phyloP scores from a whole-genome alignment of 2,113 vertebrate species.

The Toxotes jaculatrix region DNA sequence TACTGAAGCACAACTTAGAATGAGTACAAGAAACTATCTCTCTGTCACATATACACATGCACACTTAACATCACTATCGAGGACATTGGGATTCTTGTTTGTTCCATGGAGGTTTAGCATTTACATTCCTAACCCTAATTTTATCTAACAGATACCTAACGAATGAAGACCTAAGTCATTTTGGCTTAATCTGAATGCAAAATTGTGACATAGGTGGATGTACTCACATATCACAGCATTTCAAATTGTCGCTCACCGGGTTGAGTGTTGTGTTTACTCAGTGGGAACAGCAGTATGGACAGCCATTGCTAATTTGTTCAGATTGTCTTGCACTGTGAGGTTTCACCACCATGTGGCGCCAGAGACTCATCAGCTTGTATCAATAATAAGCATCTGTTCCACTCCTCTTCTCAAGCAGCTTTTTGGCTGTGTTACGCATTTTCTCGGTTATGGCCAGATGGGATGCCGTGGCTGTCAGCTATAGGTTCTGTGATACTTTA shows the following conservation, averaged over 20 bases:
- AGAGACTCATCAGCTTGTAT: constrained; percentile 14
- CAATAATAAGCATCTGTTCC: constrained; percentile 12
- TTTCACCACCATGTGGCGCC: constrained; percentile 42
- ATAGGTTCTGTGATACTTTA: constrained; percentile 5
- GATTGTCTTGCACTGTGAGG: constrained; percentile 34
- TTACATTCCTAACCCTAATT: background rate
- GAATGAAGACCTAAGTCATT: background rate
- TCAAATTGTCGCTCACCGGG: background rate
- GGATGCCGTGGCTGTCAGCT: background rate
- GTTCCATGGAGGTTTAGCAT: background rate
- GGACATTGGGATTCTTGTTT: background rate
- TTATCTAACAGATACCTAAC: background rate
- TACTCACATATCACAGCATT: background rate
- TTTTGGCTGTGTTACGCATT: constrained; percentile 19
- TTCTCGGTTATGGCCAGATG: constrained; percentile 7
- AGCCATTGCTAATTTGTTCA: background rate
- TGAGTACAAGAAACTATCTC: background rate
- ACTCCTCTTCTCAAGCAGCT: background rate
- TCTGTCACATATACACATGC: background rate
- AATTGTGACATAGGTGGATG: background rate
- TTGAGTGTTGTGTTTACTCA: background rate
- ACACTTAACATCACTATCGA: background rate
- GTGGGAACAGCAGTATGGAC: background rate
- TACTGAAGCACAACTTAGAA: background rate
- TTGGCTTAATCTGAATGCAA: background rate